Base-by-base conservation (phyloP, 1,140 invertebrate species). In the Radopholus similis region DNA sequence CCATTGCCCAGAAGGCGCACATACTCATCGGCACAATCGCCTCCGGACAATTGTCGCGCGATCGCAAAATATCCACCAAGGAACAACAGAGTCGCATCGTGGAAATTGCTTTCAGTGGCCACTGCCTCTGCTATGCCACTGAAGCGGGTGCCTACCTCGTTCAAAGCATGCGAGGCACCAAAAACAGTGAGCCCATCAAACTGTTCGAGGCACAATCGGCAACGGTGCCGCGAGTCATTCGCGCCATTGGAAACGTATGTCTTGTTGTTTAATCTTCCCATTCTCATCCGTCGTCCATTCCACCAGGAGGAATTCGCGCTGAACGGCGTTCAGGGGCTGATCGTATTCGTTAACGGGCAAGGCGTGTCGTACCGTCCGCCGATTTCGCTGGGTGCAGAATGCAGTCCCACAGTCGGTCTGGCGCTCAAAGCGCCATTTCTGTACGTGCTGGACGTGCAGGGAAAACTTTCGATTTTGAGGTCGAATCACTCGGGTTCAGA, bases 81-180 rank as follows among this genome's bases (percentile, higher is more conserved):
- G 21, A 30, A 62, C 23, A 30, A 21, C n/a, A 60, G 35, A 60
- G 40, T 42, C 28, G 34, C 34, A 28, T 62, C 49, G 59, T 28
- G 11, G 40, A 62, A 62, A 62, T 62, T 18, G 5, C 49, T 21
- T 62, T 62, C 34, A 62, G 49, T 62, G 59, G 59, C 9, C 28
- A 62, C 15, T 62, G 59, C 30, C 18, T 62, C 32, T 62, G 59
- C 34, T 62, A 62, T 49, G 35, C 59, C 11, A 62, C 59, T 21
- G 18, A 62, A 32, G 18, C 21, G 11, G 30, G 37, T 5, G 47
- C 47, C 9, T 62, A 40, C 47, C 47, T 40, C 18, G 59, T 62
- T 11, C 59, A 62, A 28, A 49, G 47, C 47, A 26, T 62, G 21
- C 42, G 47, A 13, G 38, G n/a, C n/a, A n/a, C 42, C 2, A 62